Base-by-base conservation (phyloP, 2,113 vertebrate genomes). In the Podocnemis expansa region DNA sequence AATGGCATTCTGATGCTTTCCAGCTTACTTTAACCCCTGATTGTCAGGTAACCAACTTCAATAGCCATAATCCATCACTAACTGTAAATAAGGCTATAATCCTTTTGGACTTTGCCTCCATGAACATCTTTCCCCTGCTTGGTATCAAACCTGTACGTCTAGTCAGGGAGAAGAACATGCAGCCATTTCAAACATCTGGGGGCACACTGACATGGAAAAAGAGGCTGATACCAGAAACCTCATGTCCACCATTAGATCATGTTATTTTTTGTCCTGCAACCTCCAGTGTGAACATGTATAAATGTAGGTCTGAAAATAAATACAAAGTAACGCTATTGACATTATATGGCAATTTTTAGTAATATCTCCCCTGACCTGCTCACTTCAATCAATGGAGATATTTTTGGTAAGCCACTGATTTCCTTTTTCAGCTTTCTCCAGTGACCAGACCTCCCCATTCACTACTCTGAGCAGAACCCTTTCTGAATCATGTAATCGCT, bases 41-140 rank as follows among this genome's bases (percentile, higher is more conserved):
- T n/a, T n/a, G n/a, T n/a, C n/a, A n/a, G n/a, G n/a, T n/a, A n/a
- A n/a, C n/a, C n/a, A n/a, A n/a, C n/a, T n/a, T n/a, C n/a, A n/a
- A n/a, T n/a, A n/a, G n/a, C n/a, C n/a, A n/a, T n/a, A n/a, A n/a
- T n/a, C n/a, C n/a, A n/a, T n/a, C n/a, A n/a, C 91, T 90, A 93
- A 93, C 84, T 54, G 86, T 91, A 97, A 97, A 96, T 94, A 96
- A 96, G 93, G 63, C 89, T 95, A 63, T 91, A 94, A 93, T 49
- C 90, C 84, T 79, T n/a, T 92, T 85, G 82, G 85, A 90, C 63
- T 82, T 89, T 84, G 82, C 89, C 84, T 80, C 91, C 86, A 94
- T 82, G 16, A 17, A 63, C 0, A 1, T 58, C 90, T 92, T 83
- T 21, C 81, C 90, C 82, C 73, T 67, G 90, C 52, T 81, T n/a